Evolutionary conservation across 2,888 invertebrate genomes (phyloP), one percentile per base, ranked within the genome.

Genomic region (Dioctria rufipes): DNA sequence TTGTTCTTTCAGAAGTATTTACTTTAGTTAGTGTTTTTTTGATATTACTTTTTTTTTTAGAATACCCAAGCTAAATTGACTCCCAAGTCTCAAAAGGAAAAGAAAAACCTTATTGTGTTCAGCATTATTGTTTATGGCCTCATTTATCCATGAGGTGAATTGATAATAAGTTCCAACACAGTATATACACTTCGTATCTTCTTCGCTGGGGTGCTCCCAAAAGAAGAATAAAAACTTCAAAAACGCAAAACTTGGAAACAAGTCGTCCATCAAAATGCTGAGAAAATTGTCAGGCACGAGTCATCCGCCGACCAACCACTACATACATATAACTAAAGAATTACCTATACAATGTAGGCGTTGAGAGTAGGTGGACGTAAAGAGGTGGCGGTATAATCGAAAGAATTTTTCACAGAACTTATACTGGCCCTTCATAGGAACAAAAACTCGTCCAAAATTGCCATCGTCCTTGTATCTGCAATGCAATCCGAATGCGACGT

Each of bases 121-220:
- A 39, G 58, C 73, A 75, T 79, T 81, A 81, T 81, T 81, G 81
- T 80, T 81, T 81, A 81, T 81, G 80, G 81, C 80, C 80, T 60
- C 63, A 80, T 80, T 80, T 75, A 80, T 77, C 13, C 81, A 79
- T 81, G 81, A 81, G 75, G 51, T 80, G 81, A 81, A 81, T 81
- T 80, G 65, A 13, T 80, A 81, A 81, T 81, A 61, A 81, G 81
- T 43, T 61, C 49, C 37, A 65, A 8, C 13, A 4, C 39, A 54
- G 4, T 13, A 37, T 25, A 25, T 25, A 25, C 2, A 25, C 25
- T 25, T 25, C 13, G 37, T 73, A 42, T 73, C 58, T 42, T 13
- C 67, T 49, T 40, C 43, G n/a, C n/a, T 51, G 42, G 73, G 40
- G 25, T 73, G 73, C 42, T 40, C 5, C 4, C 3, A 5, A 13